These are phyloP conservation scores for Cepaea hortensis DNA, from an alignment of 2,888 invertebrate genomes.

Conservation along the genomic window DNA sequence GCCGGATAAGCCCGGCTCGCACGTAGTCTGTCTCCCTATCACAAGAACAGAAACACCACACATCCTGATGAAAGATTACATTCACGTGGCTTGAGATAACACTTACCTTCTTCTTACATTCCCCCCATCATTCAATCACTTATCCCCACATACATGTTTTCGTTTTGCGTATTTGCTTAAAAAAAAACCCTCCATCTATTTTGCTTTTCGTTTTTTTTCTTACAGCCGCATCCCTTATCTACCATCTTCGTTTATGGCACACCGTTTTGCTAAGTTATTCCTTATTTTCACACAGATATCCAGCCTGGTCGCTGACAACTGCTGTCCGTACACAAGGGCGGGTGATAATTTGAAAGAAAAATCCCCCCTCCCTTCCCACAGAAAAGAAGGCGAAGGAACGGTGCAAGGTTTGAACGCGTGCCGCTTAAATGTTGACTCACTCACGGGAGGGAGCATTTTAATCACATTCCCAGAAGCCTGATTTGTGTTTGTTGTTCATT, in stretches of 20 bases:
- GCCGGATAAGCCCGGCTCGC: too few species aligned
- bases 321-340: slow-evolving; percentile 11
- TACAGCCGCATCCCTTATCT: neutral
- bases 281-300: neutral
- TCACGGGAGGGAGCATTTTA: neutral
- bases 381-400: neutral
- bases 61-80: too few species aligned
- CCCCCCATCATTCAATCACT: neutral
- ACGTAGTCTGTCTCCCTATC: too few species aligned
- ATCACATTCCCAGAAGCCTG: neutral
- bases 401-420: neutral
- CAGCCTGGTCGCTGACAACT: neutral
- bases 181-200: too few species aligned
- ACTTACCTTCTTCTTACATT: neutral
- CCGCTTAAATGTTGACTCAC: slow-evolving; percentile 14
- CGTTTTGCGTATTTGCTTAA: too few species aligned
- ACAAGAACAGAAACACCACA: too few species aligned
- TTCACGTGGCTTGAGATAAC: too few species aligned
- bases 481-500: neutral
- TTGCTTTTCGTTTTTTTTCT: neutral
- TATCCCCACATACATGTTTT: neutral
- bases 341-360: slow-evolving; percentile 2
- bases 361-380: too few species aligned
- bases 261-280: slow-evolving; percentile 5
- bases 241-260: neutral